Conservation (phyloP, 2,113 vertebrate genomes). For the Melanostigma gelatinosum region DNA sequence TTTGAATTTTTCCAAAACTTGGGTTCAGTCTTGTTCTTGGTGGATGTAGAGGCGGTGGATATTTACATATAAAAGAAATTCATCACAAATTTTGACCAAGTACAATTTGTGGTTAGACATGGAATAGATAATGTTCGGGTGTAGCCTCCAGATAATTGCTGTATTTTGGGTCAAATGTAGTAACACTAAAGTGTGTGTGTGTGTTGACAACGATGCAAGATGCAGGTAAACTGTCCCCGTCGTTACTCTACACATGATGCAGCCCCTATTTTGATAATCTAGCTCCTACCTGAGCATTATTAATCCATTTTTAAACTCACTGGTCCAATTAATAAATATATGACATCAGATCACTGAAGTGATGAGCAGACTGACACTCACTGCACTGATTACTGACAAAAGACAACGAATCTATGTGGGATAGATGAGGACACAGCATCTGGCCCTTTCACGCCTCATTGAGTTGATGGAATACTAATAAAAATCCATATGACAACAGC, state of each 20-base stretch:
- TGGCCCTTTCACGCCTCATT: slow-evolving; percentile 79
- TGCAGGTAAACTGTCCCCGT: neutral
- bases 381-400: slow-evolving; percentile 54
- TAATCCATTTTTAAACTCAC: slow-evolving; percentile 65
- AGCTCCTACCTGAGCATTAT: slow-evolving; percentile 37
- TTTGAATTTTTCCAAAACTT: neutral
- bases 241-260: neutral
- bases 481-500: slow-evolving; percentile 80
- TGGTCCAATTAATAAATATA: slow-evolving; percentile 70
- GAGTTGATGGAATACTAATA: slow-evolving; percentile 84
- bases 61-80: neutral
- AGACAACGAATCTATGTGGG: slow-evolving; percentile 40
- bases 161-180: neutral
- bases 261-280: slow-evolving; percentile 3
- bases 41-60: neutral
- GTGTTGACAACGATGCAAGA: neutral
- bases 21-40: neutral
- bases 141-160: neutral
- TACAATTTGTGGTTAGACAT: neutral
- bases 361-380: slow-evolving; percentile 58
- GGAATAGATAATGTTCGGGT: neutral
- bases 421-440: slow-evolving; percentile 72
- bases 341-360: slow-evolving; percentile 48
- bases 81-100: no score
- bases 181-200: neutral